Conservation (phyloP, 2,888 invertebrate species). For the Apantesis nais region DNA sequence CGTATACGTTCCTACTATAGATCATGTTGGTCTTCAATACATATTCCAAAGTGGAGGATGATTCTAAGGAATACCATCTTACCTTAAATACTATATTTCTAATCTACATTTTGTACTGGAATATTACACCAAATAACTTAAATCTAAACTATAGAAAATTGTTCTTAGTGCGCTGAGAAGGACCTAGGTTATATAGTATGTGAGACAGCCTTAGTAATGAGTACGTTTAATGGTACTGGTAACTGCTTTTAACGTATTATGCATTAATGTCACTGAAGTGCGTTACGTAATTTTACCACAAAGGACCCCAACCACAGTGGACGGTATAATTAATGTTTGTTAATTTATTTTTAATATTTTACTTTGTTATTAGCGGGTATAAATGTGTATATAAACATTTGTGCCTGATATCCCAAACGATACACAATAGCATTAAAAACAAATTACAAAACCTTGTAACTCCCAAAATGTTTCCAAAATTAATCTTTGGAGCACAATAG, state of each 20-base stretch:
- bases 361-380: background rate
- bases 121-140: background rate
- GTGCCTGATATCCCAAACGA: background rate
- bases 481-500: slow-evolving; percentile 39
- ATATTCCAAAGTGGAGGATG: too few relatives aligned
- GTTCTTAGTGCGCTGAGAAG: background rate
- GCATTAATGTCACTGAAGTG: background rate
- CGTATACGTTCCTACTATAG: background rate
- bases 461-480: slow-evolving; percentile 33
- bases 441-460: slow-evolving; percentile 26
- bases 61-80: background rate
- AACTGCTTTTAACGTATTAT: background rate
- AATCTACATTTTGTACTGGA: background rate
- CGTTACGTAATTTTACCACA: background rate
- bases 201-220: background rate
- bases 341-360: slow-evolving; percentile 13
- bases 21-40: background rate
- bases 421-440: slow-evolving; percentile 14
- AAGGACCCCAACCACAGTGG: background rate
- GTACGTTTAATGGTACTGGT: background rate
- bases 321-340: background rate
- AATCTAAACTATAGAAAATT: background rate
- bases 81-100: background rate
- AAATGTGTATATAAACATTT: background rate
- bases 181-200: background rate